Evolutionary conservation across 2,113 vertebrate species (phyloP), one percentile per base, ranked within the genome.

Genomic region (Melanerpes aurifrons): DNA sequence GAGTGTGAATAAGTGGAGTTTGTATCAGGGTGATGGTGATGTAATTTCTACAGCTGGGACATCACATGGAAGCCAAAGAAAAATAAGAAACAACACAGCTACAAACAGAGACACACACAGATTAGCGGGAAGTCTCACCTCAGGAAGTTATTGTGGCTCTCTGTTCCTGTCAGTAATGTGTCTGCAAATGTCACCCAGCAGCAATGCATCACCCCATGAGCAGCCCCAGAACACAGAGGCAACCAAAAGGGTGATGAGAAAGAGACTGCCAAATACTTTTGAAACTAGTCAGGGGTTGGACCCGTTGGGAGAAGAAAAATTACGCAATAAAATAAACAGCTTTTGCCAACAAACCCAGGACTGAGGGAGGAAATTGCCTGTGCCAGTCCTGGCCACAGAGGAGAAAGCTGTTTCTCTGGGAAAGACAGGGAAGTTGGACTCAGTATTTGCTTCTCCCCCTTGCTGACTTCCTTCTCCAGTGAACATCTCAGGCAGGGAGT

Each of bases 311-410:
- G 78, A 92, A 85, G 78, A 92, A 61, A 84, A 96, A 93, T 97
- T 95, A 75, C 8, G 10, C 80, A 96, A 96, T 81, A 90, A 94
- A 97, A 89, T 80, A 95, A 97, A 75, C 59, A 91, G 32, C 45
- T 45, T 94, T 89, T 95, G 97, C 97, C 95, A 97, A 97, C 94
- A 96, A 94, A 97, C 73, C 92, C 90, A 93, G 86, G 83, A 25
- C 93, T 86, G 66, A 5, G 59, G 83, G 89, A 98, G 97, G 97
- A 98, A 97, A 92, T 77, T 94, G 90, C 73, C 58, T 95, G 93
- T 97, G 96, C 96, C 96, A 98, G 91, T 90, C 48, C 89, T 95
- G 91, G 95, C 95, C 96, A 96, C 89, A 88, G 83, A 97, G 96
- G 91, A 97, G 95, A 96, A 95, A 77, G 87, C 91, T 93, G 89